Evolutionary conservation across 1,140 invertebrate species (phyloP), one percentile per base, ranked within the genome.

Genomic region (Lutraria rhynchaena): DNA sequence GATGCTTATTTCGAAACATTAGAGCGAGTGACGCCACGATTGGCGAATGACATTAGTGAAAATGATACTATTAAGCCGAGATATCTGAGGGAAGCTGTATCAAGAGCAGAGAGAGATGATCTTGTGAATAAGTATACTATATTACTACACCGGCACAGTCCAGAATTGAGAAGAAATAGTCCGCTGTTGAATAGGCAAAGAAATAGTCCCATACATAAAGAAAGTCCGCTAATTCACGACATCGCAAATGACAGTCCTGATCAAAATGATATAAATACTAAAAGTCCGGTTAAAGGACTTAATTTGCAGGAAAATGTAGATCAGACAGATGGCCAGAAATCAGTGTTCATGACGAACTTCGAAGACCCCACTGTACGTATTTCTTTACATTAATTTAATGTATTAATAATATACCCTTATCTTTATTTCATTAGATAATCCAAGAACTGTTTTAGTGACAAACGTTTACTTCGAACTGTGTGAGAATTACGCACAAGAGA

Each of bases 1-100:
- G 76, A 70, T 67, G 63, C 76, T 3, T 80, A 70, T 60, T 80
- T 80, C 22, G 63, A 78, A 67, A 80, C 76, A 5, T 44, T 80
- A 4, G 76, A 53, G 44, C 29, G 76, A 19, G 31, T 80, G 0
- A 67, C 76, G 13, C 76, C 76, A 17, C 31, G 27, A 51, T 37
- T 80, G 5, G 31, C 63, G 15, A 4, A 67, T 17, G 31, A 70
- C 29, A n/a, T 11, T 24, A 31, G 41, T 2, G 57, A 37, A 41
- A 24, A 27, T 19, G 11, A 58, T 13, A 31, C 49, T 22, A 58
- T 60, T 49, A 31, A 44, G 27, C 63, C 76, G 41, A 35, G 46
- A 49, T 80, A 70, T 46, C 29, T 70, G 24, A 11, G 24, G 46
- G 63, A 80, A 41, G 17, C 46, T 44, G 22, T 22, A 9, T 57